Percentiles rank a stretch among this genome's conserved stretches.
Evolutionary conservation across 2,797 vertebrate species (phyloP).

Genomic region (Enteromius treurensis): DNA sequence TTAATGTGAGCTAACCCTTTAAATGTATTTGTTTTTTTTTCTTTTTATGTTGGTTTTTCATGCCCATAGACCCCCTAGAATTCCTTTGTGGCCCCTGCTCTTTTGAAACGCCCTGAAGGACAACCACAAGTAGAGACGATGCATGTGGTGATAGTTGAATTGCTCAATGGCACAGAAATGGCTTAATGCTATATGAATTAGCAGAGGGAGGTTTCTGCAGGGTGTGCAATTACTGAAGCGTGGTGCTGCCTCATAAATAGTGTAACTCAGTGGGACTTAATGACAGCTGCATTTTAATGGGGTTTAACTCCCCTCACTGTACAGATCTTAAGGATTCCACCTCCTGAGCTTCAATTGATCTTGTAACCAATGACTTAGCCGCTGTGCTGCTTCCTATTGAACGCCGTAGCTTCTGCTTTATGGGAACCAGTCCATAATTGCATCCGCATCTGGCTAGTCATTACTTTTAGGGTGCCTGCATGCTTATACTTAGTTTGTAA

Average conservation of each 20-base stretch:
- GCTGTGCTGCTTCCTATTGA: slow-evolving; percentile 15
- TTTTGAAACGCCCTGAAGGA: not conserved
- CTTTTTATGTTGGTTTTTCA: not conserved
- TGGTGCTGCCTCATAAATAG: slow-evolving; percentile 71
- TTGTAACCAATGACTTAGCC: not conserved
- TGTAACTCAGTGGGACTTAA: slow-evolving; percentile 64
- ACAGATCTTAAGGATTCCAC: slow-evolving; percentile 22
- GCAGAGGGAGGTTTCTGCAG: slow-evolving; percentile 59
- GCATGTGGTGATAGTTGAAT: not conserved
- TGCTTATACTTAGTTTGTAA: not conserved
- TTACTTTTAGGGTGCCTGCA: not conserved
- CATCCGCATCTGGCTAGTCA: not conserved
- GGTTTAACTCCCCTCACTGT: slow-evolving; percentile 43
- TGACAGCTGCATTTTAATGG: slow-evolving; percentile 70
- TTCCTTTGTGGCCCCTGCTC: not conserved
- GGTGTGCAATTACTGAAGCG: slow-evolving; percentile 68
- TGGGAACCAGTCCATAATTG: not conserved
- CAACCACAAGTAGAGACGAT: not conserved
- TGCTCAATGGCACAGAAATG: slow-evolving; percentile 39
- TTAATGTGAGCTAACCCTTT: too few relatives aligned
- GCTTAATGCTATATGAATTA: slow-evolving; percentile 63
- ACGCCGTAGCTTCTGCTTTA: not conserved
- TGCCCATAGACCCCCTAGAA: not conserved
- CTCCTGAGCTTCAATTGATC: slow-evolving; percentile 29
- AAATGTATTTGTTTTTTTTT: not conserved